Evolutionary conservation across 2,888 invertebrate genomes (phyloP).

Genomic region (Caenorhabditis japonica): DNA sequence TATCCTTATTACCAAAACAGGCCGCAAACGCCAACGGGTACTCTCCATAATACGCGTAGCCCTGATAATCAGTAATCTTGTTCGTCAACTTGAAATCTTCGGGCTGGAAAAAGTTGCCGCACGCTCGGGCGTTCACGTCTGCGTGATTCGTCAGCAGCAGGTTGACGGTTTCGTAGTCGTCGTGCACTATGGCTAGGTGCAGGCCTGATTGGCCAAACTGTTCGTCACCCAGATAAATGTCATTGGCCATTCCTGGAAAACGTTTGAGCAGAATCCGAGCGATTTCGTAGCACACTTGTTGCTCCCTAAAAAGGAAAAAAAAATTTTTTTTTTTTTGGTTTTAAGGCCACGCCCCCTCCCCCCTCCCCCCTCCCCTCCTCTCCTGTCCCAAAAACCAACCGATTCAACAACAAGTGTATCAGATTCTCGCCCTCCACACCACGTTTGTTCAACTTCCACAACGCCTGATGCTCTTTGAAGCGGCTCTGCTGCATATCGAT

Average conservation of each 20-base stretch:
- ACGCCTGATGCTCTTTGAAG: slow-evolving; percentile 82
- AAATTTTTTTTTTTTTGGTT: too few species aligned
- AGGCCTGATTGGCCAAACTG: slow-evolving; percentile 95
- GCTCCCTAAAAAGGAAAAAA: slow-evolving; percentile 62
- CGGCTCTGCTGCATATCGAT: slow-evolving; percentile 85
- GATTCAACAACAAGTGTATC: slow-evolving; percentile 93
- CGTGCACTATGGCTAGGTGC: slow-evolving; percentile 95
- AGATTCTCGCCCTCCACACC: slow-evolving; percentile 95
- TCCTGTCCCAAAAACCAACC: slow-evolving; percentile 86
- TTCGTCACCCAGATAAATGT: slow-evolving; percentile 96
- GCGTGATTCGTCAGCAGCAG: slow-evolving; percentile 87
- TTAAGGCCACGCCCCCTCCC: too few species aligned
- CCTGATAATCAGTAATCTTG: slow-evolving; percentile 92
- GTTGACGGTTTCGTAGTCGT: slow-evolving; percentile 93
- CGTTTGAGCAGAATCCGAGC: slow-evolving; percentile 86
- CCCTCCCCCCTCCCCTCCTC: too few species aligned
- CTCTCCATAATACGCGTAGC: slow-evolving; percentile 95
- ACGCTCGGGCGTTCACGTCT: slow-evolving; percentile 91
- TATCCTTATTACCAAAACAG: slow-evolving; percentile 95
- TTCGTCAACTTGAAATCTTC: slow-evolving; percentile 88
- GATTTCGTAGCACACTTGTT: slow-evolving; percentile 79
- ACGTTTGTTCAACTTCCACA: slow-evolving; percentile 97
- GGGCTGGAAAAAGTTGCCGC: slow-evolving; percentile 94
- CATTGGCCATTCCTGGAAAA: slow-evolving; percentile 84
- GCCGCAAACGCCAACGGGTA: slow-evolving; percentile 97